These are phyloP conservation scores for Pinctada fucata DNA, from an alignment of 2,888 invertebrate genomes.

Conservation along the genomic window DNA sequence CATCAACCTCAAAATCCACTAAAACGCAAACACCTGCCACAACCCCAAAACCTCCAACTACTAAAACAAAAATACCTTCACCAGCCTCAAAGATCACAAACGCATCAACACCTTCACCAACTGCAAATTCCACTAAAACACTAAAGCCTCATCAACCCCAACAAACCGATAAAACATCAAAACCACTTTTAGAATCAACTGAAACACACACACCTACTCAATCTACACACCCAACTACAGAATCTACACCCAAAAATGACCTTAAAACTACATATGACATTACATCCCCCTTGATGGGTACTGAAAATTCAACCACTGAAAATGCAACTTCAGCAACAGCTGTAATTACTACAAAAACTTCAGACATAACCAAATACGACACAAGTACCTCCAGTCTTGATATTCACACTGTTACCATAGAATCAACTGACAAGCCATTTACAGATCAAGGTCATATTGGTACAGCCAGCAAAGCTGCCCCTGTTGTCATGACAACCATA, in stretches of 20 bases:
- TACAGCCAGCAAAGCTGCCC: background rate
- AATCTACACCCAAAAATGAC: conserved; percentile 1
- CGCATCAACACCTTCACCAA: conserved; percentile 1
- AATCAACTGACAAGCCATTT: background rate
- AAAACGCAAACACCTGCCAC: background rate
- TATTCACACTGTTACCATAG: background rate
- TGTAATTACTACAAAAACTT: background rate
- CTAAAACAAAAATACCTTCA: background rate
- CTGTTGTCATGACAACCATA: background rate
- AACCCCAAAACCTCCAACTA: background rate
- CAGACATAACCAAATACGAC: background rate
- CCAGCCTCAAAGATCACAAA: background rate
- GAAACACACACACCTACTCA: background rate
- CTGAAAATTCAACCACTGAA: no score
- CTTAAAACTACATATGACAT: no score
- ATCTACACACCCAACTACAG: background rate
- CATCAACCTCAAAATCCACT: background rate
- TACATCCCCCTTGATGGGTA: no score
- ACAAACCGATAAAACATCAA: no score
- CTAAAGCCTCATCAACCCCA: no score
- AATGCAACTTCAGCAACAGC: background rate
- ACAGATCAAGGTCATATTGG: background rate
- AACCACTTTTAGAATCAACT: no score
- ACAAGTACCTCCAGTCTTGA: background rate
- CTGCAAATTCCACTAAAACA: background rate